Evolutionary conservation across 64 coral and sea anemone species (phyloP).

Genomic region (Acropora yongei): DNA sequence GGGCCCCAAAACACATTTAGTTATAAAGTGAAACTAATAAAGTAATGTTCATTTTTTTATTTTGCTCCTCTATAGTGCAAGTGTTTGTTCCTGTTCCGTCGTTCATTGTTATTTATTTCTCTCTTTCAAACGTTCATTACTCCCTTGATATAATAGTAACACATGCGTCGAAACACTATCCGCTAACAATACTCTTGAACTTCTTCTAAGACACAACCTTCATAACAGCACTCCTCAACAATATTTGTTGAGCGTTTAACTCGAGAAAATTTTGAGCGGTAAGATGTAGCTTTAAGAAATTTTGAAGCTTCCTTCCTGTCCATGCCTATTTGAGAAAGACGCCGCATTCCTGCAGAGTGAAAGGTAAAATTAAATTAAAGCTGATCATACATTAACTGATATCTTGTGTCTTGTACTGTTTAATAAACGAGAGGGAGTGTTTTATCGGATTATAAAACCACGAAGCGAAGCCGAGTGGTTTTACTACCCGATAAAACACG

Average conservation of each 20-base stretch:
- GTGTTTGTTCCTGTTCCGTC: neutral
- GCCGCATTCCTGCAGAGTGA: neutral
- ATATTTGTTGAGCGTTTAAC: neutral
- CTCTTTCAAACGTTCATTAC: neutral
- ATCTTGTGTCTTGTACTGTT: too few species aligned
- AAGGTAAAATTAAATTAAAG: too few species aligned
- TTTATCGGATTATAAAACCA: too few species aligned
- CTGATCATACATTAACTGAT: too few species aligned
- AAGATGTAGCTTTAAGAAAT: neutral
- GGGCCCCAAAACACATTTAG: too few species aligned
- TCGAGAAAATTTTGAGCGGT: neutral
- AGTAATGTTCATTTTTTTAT: neutral
- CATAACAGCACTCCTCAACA: slow-evolving; percentile 2
- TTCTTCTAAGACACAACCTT: neutral
- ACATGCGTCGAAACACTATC: neutral
- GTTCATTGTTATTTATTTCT: neutral
- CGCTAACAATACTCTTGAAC: slow-evolving; percentile 12
- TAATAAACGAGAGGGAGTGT: too few species aligned
- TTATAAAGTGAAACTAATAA: too few species aligned
- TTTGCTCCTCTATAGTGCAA: neutral
- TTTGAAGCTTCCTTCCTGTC: slow-evolving; percentile 30
- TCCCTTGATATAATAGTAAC: neutral
- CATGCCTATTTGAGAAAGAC: neutral
- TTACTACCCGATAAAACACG: too few species aligned
- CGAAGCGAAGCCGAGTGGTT: too few species aligned